Evolutionary conservation across 1,140 invertebrate species (phyloP), one percentile per base, ranked within the genome.

Genomic region (Phocides pigmalion): DNA sequence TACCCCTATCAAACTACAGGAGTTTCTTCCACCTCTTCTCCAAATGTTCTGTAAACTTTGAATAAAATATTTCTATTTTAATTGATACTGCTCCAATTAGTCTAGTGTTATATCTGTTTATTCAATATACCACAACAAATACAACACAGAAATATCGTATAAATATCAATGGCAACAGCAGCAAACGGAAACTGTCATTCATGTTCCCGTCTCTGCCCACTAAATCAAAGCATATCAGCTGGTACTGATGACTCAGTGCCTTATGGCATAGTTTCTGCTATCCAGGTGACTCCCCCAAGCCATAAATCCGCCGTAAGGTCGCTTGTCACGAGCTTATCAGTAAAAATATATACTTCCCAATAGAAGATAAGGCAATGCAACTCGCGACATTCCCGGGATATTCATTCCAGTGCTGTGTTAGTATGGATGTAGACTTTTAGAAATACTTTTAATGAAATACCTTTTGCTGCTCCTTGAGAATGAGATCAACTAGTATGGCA

Each of bases 341-440:
- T 65, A 74, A 77, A 76, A 72, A 76, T 76, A 74, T 74, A 74
- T 67, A 74, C 68, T 75, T 72, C 69, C 72, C 71, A 80, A 77
- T 77, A 76, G 64, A 72, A 74, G 74, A 79, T 74, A 78, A 76
- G 66, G 50, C 69, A 70, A 80, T 78, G 73, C 71, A 75, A 74
- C 63, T 74, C 64, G 49, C 51, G 62, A 66, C 70, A 79, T 82
- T 76, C 72, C 64, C 70, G 47, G 64, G 61, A 73, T 79, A 62
- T 61, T 68, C 62, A 16, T 47, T 64, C 47, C 19, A 20, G 15
- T 8, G 58, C 44, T 17, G 19, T 6, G 14, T 25, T 19, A 46
- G 51, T 53, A 39, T 72, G 74, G 72, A 75, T 17, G 19, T 3
- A n/a, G 61, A 63, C 6, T 54, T 19, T 32, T 22, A 22, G 5